Evolutionary conservation across 2,113 vertebrate genomes (phyloP), one percentile per base, ranked within the genome.

Genomic region (Pelecanoides urinatrix): DNA sequence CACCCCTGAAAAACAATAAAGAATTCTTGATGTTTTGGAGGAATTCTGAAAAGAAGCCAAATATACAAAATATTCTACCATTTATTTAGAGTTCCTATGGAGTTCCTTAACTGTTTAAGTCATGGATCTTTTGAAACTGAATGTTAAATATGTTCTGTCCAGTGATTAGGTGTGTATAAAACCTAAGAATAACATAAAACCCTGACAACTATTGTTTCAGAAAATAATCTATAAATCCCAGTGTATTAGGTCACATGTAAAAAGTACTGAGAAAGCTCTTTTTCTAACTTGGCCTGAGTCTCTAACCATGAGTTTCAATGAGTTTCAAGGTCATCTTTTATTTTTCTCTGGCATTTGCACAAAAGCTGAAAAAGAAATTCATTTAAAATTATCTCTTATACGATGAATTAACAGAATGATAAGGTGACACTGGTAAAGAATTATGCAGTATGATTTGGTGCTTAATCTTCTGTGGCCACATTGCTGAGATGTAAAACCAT

Each of bases 391-490:
- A 66, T 95, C 92, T 94, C 34, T 66, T 63, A 47, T 59, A 47
- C 3, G 0, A 86, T 34, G 85, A 94, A 95, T 88, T 94, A 92
- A 91, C 89, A 91, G 62, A 92, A 96, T 76, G 84, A 87, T 91
- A 96, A 94, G 70, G 86, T 91, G 86, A 70, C 73, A 81, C 65
- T 40, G n/a, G 84, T 92, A 73, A 89, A 94, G 86, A 95, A 92
- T 91, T 94, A 85, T 58, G 61, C 1, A 1, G n/a, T 90, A 42
- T 75, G 73, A 92, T 95, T 92, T 91, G 77, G 38, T 86, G 67
- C 62, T 90, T 97, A 96, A 95, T 92, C 62, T 96, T 97, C 80
- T 95, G 74, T 62, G 66, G 80, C 66, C 66, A 73, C 71, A 91
- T 58, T 88, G 70, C 77, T 92, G 70, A 87, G 68, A 89, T 79